phyloP scores from a whole-genome alignment of 2,888 invertebrate species.

The Dicroscelio sp. region DNA sequence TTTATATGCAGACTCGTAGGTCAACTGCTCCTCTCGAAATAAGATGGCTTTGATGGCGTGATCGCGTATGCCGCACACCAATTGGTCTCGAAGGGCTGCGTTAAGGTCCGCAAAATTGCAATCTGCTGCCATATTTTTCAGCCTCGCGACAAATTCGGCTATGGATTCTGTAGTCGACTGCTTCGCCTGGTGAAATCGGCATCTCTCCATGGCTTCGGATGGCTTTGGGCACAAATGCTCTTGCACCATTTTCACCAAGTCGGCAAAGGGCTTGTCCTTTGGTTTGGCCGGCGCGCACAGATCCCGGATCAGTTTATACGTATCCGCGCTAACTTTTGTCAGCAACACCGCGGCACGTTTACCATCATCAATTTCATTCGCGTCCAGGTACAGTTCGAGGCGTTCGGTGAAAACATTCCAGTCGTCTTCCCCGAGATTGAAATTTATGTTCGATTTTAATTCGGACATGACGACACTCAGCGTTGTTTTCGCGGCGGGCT shows the following conservation, averaged over 20 bases:
- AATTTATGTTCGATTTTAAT: slow-evolving; percentile 1
- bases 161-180: slow-evolving; percentile 73
- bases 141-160: slow-evolving; percentile 58
- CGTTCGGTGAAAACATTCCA: slow-evolving; percentile 53
- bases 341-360: slow-evolving; percentile 59
- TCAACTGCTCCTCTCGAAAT: slow-evolving; percentile 12
- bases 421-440: slow-evolving; percentile 38
- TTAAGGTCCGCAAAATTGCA: slow-evolving; percentile 75
- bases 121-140: slow-evolving; percentile 72
- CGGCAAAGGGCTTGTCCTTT: no score
- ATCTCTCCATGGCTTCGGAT: slow-evolving; percentile 75
- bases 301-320: slow-evolving; percentile 60
- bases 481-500: neutral
- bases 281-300: no score
- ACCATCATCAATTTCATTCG: slow-evolving; percentile 50
- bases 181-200: slow-evolving; percentile 65
- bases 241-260: slow-evolving; percentile 63
- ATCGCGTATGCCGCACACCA: slow-evolving; percentile 17
- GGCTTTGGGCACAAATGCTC: slow-evolving; percentile 72
- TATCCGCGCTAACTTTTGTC: slow-evolving; percentile 51
- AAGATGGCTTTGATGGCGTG: slow-evolving; percentile 39
- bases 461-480: neutral
- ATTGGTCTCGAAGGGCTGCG: slow-evolving; percentile 75
- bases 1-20: slow-evolving; percentile 15
- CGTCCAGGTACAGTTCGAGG: slow-evolving; percentile 41